Evolutionary conservation across 2,113 vertebrate genomes (phyloP).

Genomic region (Forbesichthys papilliferus): DNA sequence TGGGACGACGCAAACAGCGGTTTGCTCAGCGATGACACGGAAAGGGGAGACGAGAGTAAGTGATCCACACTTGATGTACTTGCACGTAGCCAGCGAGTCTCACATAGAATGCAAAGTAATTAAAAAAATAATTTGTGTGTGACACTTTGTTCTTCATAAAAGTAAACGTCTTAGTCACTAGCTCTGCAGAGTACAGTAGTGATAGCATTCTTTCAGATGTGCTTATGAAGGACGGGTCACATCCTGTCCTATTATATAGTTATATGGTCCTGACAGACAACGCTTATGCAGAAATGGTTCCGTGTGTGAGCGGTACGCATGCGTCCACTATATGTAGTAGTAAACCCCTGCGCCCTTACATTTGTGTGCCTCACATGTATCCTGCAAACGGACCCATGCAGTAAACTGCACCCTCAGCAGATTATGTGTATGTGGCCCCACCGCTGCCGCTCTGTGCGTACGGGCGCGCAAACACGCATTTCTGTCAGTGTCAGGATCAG

Average conservation of each 20-base stretch:
- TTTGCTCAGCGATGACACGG: slow-evolving; percentile 71
- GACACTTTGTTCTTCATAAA: background rate
- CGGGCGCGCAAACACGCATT: slow-evolving; percentile 27
- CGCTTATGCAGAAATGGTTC: slow-evolving; percentile 9
- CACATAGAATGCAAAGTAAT: no score
- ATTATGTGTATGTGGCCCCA: slow-evolving; percentile 23
- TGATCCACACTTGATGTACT: background rate
- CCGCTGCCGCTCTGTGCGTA: slow-evolving; percentile 22
- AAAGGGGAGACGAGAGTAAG: slow-evolving; percentile 86
- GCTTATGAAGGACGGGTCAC: background rate
- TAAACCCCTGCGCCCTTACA: slow-evolving; percentile 51
- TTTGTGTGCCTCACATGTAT: slow-evolving; percentile 59
- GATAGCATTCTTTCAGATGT: slow-evolving; percentile 1
- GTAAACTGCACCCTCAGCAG: slow-evolving; percentile 73
- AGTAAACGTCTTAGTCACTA: background rate
- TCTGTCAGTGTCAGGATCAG: slow-evolving; percentile 28
- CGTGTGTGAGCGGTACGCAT: slow-evolving; percentile 46
- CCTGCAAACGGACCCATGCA: slow-evolving; percentile 58
- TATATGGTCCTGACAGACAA: slow-evolving; percentile 5
- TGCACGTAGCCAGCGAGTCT: background rate
- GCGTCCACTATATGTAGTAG: slow-evolving; percentile 47
- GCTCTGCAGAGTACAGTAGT: no score
- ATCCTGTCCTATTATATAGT: no score
- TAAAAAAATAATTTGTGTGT: no score
- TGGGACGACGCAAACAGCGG: slow-evolving; percentile 84